Evolutionary conservation across 2,888 invertebrate species (phyloP).

Genomic region (Eledone cirrhosa): DNA sequence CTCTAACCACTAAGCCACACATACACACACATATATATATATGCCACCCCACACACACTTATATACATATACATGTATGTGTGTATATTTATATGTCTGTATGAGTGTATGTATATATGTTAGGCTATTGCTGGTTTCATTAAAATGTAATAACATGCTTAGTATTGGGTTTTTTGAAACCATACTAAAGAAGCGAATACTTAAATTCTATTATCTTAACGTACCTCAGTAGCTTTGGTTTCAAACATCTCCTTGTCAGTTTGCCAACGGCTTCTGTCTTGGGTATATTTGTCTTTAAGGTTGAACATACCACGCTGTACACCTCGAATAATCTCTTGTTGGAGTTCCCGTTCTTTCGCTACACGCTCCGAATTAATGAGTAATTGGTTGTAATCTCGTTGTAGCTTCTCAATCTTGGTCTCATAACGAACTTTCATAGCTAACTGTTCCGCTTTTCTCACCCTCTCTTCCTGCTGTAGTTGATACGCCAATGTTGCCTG

Average conservation of each 20-base stretch:
- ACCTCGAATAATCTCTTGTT: conserved; percentile 52
- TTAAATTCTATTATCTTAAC: too few relatives aligned
- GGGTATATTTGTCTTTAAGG: conserved; percentile 48
- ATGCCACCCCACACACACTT: too few relatives aligned
- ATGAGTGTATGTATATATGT: too few relatives aligned
- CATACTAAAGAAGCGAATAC: too few relatives aligned
- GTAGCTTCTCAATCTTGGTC: conserved; percentile 50
- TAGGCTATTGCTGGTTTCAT: too few relatives aligned
- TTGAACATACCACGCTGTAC: conserved; percentile 53
- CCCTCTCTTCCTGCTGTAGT: conserved; percentile 54
- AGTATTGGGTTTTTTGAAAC: too few relatives aligned
- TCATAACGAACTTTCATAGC: conserved; percentile 59
- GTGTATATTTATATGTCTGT: too few relatives aligned
- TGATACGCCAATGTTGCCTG: conserved; percentile 58
- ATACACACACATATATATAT: too few relatives aligned
- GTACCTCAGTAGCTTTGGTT: not conserved
- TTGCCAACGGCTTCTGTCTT: conserved; percentile 52
- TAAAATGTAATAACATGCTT: too few relatives aligned
- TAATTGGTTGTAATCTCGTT: conserved; percentile 35
- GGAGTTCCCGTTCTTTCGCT: conserved; percentile 50
- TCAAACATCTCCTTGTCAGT: conserved; percentile 47
- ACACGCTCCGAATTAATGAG: conserved; percentile 42
- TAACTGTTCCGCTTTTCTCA: conserved; percentile 52
- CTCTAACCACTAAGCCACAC: too few relatives aligned
- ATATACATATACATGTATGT: too few relatives aligned